These are phyloP conservation scores for Cheirogaleus major DNA, from an alignment of 2,797 vertebrate species.

Conservation along the genomic window DNA sequence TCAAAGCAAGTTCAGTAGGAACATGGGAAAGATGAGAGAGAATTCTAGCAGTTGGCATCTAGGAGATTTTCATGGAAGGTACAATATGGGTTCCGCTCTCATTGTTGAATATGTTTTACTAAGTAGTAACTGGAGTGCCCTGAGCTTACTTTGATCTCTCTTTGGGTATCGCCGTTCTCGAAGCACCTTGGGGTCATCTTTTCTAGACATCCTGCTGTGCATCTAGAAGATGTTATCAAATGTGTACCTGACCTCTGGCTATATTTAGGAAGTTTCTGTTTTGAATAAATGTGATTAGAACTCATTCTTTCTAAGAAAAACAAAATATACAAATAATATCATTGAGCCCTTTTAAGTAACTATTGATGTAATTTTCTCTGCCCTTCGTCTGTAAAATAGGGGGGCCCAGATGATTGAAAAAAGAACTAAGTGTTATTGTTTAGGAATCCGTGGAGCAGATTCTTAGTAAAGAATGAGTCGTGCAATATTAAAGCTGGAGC, in stretches of 20 bases:
- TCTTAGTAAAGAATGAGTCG: not conserved
- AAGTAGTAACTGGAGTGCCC: not conserved
- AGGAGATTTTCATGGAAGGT: not conserved
- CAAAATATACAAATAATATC: not conserved
- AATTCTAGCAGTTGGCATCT: not conserved
- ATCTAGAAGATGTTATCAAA: not conserved
- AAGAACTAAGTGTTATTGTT: conserved; percentile 12
- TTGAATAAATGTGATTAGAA: not conserved
- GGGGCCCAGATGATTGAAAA: not conserved
- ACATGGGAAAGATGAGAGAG: not conserved
- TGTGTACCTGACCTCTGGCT: not conserved
- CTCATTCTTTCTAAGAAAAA: conserved; percentile 24
- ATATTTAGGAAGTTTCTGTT: conserved; percentile 14
- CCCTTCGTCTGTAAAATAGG: not conserved
- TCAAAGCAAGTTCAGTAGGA: not conserved
- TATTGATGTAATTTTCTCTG: conserved; percentile 15
- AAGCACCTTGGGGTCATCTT: not conserved
- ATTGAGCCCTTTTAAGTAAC: not conserved
- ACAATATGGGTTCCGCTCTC: not conserved
- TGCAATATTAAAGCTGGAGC: not conserved
- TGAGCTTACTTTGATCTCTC: not conserved
- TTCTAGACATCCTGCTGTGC: not conserved
- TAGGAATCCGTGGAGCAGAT: not conserved
- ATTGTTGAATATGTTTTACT: not conserved
- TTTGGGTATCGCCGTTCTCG: not conserved